Conservation (phyloP, 2,797 vertebrate genomes). For the Acipenser oxyrinchus region DNA sequence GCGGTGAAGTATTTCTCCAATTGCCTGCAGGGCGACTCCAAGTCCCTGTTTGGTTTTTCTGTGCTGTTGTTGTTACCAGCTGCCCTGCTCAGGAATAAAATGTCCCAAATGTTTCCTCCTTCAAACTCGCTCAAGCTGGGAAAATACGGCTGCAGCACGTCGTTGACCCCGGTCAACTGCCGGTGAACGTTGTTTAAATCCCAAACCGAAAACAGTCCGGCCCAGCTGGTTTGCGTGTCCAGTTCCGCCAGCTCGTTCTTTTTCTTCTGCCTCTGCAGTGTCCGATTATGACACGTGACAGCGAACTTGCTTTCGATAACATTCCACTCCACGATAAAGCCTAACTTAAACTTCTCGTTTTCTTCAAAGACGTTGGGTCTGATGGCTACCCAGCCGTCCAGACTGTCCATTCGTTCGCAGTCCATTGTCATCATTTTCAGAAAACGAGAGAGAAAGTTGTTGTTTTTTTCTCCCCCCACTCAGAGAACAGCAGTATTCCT, state of each 20-base stretch:
- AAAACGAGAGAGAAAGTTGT: slow-evolving; percentile 1
- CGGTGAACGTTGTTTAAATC: slow-evolving; percentile 65
- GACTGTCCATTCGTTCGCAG: slow-evolving; percentile 69
- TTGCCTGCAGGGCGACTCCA: slow-evolving; percentile 62
- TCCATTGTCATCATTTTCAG: slow-evolving; percentile 47
- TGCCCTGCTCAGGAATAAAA: slow-evolving; percentile 60
- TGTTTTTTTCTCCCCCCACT: neutral
- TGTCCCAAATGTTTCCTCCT: slow-evolving; percentile 67
- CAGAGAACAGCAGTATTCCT: neutral
- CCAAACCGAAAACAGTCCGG: slow-evolving; percentile 69
- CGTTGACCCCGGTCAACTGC: slow-evolving; percentile 66
- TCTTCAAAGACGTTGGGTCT: slow-evolving; percentile 67
- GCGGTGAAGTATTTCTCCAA: slow-evolving; percentile 76
- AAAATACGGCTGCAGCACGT: slow-evolving; percentile 59
- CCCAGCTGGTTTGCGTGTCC: slow-evolving; percentile 62
- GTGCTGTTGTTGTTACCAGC: slow-evolving; percentile 34
- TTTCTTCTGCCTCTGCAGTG: slow-evolving; percentile 56
- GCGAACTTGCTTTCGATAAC: slow-evolving; percentile 77
- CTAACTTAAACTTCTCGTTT: slow-evolving; percentile 56
- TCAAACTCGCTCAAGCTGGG: slow-evolving; percentile 59
- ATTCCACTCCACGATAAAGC: slow-evolving; percentile 87
- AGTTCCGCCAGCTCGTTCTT: slow-evolving; percentile 21
- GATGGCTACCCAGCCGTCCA: slow-evolving; percentile 90
- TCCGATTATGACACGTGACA: slow-evolving; percentile 83
- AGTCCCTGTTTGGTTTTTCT: slow-evolving; percentile 38